phyloP scores from a whole-genome alignment of 2,113 vertebrate species.

The Neotoma lepida region DNA sequence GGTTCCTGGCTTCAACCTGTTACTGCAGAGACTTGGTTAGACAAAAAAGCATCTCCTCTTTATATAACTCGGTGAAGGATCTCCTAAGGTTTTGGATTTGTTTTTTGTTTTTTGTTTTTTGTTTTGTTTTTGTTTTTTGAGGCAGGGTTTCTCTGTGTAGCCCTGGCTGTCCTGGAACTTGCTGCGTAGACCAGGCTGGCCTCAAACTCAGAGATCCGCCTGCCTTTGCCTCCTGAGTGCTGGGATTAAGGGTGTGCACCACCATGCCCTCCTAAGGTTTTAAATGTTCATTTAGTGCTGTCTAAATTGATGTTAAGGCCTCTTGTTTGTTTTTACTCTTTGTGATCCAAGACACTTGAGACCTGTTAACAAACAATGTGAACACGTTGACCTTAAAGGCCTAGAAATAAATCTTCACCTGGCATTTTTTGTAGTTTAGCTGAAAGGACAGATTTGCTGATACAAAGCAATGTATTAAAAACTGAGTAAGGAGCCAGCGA shows the following conservation, averaged over 20 bases:
- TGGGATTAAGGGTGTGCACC: not conserved
- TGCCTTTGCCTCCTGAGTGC: not conserved
- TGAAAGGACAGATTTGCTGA: constrained; percentile 30
- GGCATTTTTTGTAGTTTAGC: constrained; percentile 51
- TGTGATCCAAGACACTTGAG: constrained; percentile 21
- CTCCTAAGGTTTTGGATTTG: constrained; percentile 33
- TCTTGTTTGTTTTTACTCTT: constrained; percentile 33
- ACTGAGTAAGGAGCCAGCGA: not conserved
- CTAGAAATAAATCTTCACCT: constrained; percentile 38
- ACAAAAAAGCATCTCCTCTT: constrained; percentile 48
- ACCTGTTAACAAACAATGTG: not conserved
- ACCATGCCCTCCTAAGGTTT: not conserved
- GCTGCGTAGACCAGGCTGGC: too few relatives aligned
- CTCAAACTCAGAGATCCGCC: too few relatives aligned
- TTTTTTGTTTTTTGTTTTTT: too few relatives aligned
- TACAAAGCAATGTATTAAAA: constrained; percentile 42
- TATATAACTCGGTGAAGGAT: not conserved
- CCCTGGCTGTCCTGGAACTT: not conserved
- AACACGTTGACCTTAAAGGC: constrained; percentile 35
- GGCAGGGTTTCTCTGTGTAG: not conserved
- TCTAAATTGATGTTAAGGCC: constrained; percentile 46
- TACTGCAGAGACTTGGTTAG: constrained; percentile 32
- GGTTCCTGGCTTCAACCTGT: constrained; percentile 5
- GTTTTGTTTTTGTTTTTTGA: not conserved
- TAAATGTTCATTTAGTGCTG: constrained; percentile 26